phyloP scores from a whole-genome alignment of 2,888 invertebrate species.

The Phlogophora meticulosa region DNA sequence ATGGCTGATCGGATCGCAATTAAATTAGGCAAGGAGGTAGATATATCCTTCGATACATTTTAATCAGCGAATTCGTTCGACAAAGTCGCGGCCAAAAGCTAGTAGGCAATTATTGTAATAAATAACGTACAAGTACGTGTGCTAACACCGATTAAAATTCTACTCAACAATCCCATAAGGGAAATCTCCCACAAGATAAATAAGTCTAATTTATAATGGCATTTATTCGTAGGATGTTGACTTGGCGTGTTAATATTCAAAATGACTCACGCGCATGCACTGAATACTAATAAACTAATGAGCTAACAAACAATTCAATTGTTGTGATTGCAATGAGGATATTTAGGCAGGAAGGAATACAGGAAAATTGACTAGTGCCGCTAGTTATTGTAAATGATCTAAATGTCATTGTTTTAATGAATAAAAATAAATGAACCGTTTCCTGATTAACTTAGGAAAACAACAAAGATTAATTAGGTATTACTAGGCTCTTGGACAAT shows the following conservation, averaged over 20 bases:
- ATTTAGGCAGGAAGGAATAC: conserved; percentile 32
- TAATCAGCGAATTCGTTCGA: not conserved
- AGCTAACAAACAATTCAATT: conserved; percentile 8
- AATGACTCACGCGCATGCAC: conserved; percentile 13
- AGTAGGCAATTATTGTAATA: no score
- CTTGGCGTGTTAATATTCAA: conserved; percentile 35
- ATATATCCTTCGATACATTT: no score
- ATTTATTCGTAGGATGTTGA: conserved; percentile 22
- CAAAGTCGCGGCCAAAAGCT: no score
- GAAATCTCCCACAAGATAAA: conserved; percentile 34
- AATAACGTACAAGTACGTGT: not conserved
- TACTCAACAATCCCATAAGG: conserved; percentile 9
- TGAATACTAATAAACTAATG: conserved; percentile 31
- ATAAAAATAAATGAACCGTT: conserved; percentile 5
- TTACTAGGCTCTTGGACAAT: no score
- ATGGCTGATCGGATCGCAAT: no score
- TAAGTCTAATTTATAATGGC: conserved; percentile 26
- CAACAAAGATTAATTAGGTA: not conserved
- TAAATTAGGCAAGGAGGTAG: no score
- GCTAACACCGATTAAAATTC: conserved; percentile 38
- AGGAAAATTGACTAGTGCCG: conserved; percentile 34
- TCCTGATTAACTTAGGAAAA: conserved; percentile 15
- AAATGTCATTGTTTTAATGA: conserved; percentile 1
- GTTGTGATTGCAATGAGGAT: conserved; percentile 46
- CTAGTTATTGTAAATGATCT: conserved; percentile 19